phyloP scores from a whole-genome alignment of 2,113 vertebrate species.

The Tragelaphus scriptus region DNA sequence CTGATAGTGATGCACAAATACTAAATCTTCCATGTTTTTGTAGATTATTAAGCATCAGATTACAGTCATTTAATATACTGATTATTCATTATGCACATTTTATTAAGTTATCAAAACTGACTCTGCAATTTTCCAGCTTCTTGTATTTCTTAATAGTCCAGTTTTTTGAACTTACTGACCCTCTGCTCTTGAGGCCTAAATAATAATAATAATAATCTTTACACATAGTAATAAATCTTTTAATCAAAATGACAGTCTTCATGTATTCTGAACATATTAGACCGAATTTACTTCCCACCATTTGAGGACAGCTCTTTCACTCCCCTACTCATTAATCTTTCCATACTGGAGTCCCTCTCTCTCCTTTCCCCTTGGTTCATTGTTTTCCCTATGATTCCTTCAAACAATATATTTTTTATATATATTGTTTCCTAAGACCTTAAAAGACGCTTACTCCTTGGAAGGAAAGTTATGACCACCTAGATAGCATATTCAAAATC shows the following conservation, averaged over 20 bases:
- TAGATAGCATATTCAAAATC: too few relatives aligned
- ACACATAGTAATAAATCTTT: not conserved
- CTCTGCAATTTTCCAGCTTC: not conserved
- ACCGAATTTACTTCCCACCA: not conserved
- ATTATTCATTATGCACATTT: not conserved
- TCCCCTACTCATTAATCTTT: not conserved
- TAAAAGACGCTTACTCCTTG: not conserved
- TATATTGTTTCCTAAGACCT: too few relatives aligned
- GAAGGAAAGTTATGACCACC: too few relatives aligned
- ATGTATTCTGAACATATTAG: not conserved
- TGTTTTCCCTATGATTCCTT: not conserved
- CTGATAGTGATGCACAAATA: not conserved
- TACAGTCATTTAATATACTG: not conserved
- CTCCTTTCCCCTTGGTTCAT: not conserved
- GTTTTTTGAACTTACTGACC: not conserved
- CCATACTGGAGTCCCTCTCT: not conserved
- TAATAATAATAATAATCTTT: not conserved
- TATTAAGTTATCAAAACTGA: not conserved
- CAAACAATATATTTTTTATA: not conserved
- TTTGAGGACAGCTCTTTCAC: not conserved
- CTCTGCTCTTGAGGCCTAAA: not conserved
- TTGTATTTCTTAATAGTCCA: not conserved
- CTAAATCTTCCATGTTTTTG: not conserved
- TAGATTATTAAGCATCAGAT: not conserved
- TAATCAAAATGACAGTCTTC: not conserved